These are phyloP conservation scores for Istiophorus platypterus DNA, from an alignment of 2,113 vertebrate species.

Conservation along the genomic window DNA sequence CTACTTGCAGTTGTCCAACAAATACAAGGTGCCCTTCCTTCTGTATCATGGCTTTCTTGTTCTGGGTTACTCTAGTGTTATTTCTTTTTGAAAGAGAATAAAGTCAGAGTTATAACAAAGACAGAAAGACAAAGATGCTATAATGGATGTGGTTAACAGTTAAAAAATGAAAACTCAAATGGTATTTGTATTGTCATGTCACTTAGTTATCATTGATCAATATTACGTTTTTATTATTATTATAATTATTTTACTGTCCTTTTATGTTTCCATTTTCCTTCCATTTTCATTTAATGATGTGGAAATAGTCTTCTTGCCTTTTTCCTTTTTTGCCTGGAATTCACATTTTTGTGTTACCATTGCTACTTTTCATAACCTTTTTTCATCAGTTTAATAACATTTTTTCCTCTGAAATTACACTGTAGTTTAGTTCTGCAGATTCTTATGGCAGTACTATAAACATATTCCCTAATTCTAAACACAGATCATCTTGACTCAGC, in stretches of 20 bases:
- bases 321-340: conserved; percentile 56
- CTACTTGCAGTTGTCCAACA: conserved; percentile 75
- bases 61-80: conserved; percentile 85
- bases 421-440: conserved; percentile 19
- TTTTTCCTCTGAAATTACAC: conserved; percentile 55
- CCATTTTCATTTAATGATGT: conserved; percentile 82
- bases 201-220: conserved; percentile 80
- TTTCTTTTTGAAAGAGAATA: conserved; percentile 83
- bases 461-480: background rate
- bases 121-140: conserved; percentile 76
- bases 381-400: conserved; percentile 91
- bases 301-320: conserved; percentile 57
- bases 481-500: background rate
- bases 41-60: conserved; percentile 86
- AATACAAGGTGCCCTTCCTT: conserved; percentile 87
- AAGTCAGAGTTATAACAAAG: conserved; percentile 84
- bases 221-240: too few species aligned
- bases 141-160: conserved; percentile 84
- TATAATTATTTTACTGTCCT: conserved; percentile 11
- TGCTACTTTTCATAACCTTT: conserved; percentile 80
- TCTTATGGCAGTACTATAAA: background rate
- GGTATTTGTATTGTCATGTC: conserved; percentile 84
- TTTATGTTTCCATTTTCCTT: conserved; percentile 81
- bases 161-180: conserved; percentile 82
- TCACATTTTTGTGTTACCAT: conserved; percentile 78